phyloP scores from a whole-genome alignment of 2,113 vertebrate genomes.

The Callipepla squamata region DNA sequence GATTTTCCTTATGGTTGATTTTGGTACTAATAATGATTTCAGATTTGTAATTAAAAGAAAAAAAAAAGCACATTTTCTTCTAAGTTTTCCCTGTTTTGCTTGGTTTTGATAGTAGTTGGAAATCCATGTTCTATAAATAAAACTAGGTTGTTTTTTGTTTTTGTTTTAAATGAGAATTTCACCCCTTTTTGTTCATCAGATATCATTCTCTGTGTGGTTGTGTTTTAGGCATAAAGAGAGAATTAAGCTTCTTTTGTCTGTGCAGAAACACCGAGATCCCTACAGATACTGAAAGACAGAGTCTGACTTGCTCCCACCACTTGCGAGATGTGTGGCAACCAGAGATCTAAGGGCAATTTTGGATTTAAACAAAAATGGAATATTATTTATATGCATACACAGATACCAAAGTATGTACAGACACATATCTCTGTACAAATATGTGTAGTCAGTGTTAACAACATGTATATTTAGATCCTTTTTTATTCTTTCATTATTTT shows the following conservation, averaged over 20 bases:
- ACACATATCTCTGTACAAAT: not conserved
- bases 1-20: not conserved
- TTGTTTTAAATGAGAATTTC: not conserved
- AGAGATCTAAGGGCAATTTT: not conserved
- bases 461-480: not conserved
- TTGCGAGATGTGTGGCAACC: not conserved
- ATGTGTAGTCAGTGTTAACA: accelerated
- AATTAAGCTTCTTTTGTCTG: not conserved
- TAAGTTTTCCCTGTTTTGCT: not conserved
- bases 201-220: not conserved
- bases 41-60: not conserved
- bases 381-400: not conserved
- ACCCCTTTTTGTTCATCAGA: not conserved
- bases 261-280: not conserved
- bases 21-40: not conserved
- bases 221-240: not conserved
- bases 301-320: not conserved
- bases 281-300: not conserved
- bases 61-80: not conserved
- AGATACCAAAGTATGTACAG: not conserved
- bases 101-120: not conserved
- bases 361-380: not conserved
- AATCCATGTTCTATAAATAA: not conserved
- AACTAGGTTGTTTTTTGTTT: not conserved
- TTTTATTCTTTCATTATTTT: not conserved